These are phyloP conservation scores for Pan troglodytes DNA, from an alignment of 2,113 vertebrate species.

Conservation along the genomic window DNA sequence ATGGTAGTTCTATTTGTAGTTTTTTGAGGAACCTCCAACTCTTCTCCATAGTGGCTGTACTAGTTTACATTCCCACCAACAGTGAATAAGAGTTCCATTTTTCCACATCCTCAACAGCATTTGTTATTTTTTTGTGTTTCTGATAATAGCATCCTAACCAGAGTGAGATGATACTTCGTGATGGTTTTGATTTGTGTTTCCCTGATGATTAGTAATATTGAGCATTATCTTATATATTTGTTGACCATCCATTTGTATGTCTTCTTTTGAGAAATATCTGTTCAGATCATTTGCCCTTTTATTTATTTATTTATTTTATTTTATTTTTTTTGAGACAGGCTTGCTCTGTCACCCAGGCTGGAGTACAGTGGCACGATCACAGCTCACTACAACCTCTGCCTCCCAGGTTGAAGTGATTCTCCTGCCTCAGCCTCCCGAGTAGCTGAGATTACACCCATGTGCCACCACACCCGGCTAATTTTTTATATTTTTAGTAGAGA, in stretches of 20 bases:
- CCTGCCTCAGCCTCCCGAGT: neutral
- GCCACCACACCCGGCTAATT: neutral
- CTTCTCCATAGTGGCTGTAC: neutral
- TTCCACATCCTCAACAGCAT: neutral
- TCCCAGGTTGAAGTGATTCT: neutral
- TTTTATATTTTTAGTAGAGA: neutral
- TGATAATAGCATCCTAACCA: neutral
- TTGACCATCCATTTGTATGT: neutral
- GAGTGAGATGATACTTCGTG: neutral
- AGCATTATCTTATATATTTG: neutral
- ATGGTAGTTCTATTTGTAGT: neutral
- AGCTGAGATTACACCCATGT: neutral
- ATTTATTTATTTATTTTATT: too few relatives aligned
- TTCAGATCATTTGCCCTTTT: neutral
- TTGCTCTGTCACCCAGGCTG: neutral
- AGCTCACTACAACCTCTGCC: neutral
- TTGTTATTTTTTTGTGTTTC: neutral
- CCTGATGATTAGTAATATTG: neutral
- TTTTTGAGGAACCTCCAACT: neutral
- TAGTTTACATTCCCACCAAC: neutral
- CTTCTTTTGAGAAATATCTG: neutral
- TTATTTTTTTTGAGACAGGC: too few relatives aligned
- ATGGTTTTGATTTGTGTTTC: neutral
- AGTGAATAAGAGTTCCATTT: neutral
- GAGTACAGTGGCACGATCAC: neutral